Conservation (phyloP, 1,140 invertebrate genomes). For the Aphaenogaster rudis region DNA sequence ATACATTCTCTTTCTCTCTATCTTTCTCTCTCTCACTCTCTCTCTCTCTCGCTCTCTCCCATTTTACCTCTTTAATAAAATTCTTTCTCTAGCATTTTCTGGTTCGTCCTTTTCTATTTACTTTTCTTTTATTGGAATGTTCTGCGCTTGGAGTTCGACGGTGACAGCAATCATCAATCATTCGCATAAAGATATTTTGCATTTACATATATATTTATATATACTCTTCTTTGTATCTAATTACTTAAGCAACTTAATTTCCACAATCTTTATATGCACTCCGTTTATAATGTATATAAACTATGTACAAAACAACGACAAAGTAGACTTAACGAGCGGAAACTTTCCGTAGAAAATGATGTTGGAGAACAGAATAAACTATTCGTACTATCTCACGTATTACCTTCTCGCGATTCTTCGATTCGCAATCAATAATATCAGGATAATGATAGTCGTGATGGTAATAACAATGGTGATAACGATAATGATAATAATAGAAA, state of each 20-base stretch:
- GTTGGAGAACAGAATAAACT: constrained; percentile 22
- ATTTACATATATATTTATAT: constrained; percentile 77
- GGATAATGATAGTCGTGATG: constrained; percentile 29
- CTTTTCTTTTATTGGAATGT: constrained; percentile 68
- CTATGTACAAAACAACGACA: constrained; percentile 84
- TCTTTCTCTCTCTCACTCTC: constrained; percentile 38
- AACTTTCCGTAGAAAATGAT: constrained; percentile 42
- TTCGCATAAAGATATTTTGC: constrained; percentile 80
- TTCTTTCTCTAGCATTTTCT: constrained; percentile 46
- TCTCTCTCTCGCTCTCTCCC: neutral
- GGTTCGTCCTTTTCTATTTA: constrained; percentile 20
- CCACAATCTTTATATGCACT: constrained; percentile 52
- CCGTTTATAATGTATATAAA: constrained; percentile 74
- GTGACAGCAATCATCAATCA: constrained; percentile 62
- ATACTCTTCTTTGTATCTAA: constrained; percentile 63
- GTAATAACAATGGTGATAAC: constrained; percentile 39
- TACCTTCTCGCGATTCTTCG: constrained; percentile 1
- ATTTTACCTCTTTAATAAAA: constrained; percentile 44
- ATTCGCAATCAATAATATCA: constrained; percentile 42
- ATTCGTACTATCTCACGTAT: neutral
- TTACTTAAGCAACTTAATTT: constrained; percentile 68
- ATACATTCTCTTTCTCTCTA: constrained; percentile 14
- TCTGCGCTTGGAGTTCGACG: constrained; percentile 63
- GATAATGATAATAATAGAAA: constrained; percentile 35
- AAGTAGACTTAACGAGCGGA: constrained; percentile 75